Base-by-base conservation (phyloP, 1,140 invertebrate genomes). In the Macrostomum lignano region DNA sequence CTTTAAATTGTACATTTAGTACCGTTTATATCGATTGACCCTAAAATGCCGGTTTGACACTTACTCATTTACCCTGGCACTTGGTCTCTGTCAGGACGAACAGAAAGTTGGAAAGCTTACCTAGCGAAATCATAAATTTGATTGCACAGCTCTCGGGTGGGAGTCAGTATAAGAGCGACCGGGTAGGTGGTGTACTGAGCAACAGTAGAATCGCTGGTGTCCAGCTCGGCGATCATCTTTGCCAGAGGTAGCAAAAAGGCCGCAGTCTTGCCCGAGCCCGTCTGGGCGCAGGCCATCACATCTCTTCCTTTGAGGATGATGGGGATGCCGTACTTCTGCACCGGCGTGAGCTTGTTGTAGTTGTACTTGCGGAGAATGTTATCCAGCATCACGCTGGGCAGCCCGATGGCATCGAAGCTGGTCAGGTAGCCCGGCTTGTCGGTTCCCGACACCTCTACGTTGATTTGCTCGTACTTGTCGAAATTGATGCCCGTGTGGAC, bases 201-300 rank as follows among this genome's bases (percentile, higher is more conserved):
- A n/a, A n/a, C n/a, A n/a, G n/a, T n/a, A 45, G 91, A 78, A 41
- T 84, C 77, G 3, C 98, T 49, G 0, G 71, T 66, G 1, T 74
- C 70, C 51, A 98, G 91, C 54, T 93, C 88, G 25, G 88, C 52
- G 30, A 98, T 81, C 43, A 98, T 88, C 30, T 91, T 64, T 52
- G 96, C 86, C 82, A 99, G 88, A 2, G 91, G 91, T 26, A 98
- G 54, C 10, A 98, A 66, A 55, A 98, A 98, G 1, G 88, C 88
- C 14, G 98, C 53, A 1, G 91, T 99, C 62, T 99, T 99, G 9
- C 91, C 91, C 52, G 79, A 91, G 9, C 84, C 86, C 15, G 91
- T 96, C 63, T 96, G 96, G 4, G 91, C 91, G 49, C 96, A 96
- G 35, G 88, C 88, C 49, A 98, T 96, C 21, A 98, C 62, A 63